Evolutionary conservation across 2,113 vertebrate genomes (phyloP).

Genomic region (Puffinus mauretanicus): DNA sequence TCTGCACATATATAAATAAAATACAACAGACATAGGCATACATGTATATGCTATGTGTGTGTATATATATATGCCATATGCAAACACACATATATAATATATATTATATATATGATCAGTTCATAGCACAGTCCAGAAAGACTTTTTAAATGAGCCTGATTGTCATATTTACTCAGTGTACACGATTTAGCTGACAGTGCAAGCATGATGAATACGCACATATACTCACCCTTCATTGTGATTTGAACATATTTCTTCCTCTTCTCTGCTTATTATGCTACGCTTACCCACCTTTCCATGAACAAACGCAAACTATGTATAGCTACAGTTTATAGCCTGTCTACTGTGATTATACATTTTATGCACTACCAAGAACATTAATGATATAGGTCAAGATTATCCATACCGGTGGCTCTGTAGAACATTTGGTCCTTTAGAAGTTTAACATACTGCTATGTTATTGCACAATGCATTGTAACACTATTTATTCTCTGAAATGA

Average conservation of each 20-base stretch:
- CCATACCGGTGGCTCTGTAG: conserved; percentile 18
- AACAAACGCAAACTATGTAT: conserved; percentile 6
- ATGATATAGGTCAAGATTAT: conserved; percentile 35
- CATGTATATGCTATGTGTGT: conserved; percentile 68
- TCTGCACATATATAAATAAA: conserved; percentile 77
- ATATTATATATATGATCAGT: conserved; percentile 64
- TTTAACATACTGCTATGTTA: conserved; percentile 60
- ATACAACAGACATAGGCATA: conserved; percentile 74
- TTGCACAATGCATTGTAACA: conserved; percentile 46
- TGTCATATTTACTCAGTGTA: conserved; percentile 58
- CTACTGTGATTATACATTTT: conserved; percentile 55
- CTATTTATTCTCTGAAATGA: conserved; percentile 28
- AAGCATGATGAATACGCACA: conserved; percentile 50
- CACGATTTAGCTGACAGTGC: conserved; percentile 50
- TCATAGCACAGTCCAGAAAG: conserved; percentile 60
- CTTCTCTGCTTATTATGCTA: conserved; percentile 20
- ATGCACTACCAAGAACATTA: conserved; percentile 46
- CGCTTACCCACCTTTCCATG: neutral
- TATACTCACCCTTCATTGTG: conserved; percentile 25
- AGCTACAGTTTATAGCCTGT: conserved; percentile 52
- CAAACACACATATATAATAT: conserved; percentile 64
- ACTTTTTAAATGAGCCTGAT: conserved; percentile 67
- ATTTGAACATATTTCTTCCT: conserved; percentile 27
- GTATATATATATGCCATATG: conserved; percentile 64
- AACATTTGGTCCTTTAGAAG: conserved; percentile 61